phyloP scores from a whole-genome alignment of 1,140 invertebrate genomes.

The Drosophila nikananu region DNA sequence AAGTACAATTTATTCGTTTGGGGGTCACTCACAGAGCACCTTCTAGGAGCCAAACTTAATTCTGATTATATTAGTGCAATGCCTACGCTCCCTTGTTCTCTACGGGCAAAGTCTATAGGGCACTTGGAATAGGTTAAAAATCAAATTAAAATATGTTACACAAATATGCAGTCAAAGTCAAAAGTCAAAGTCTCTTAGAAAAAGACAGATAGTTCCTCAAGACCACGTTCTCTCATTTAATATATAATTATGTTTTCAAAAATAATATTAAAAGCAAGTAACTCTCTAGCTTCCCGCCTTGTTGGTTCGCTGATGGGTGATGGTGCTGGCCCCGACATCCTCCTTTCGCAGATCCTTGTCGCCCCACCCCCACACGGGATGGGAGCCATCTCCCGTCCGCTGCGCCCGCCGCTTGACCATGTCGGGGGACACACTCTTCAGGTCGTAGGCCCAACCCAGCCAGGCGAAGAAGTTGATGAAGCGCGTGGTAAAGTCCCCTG shows the following conservation, averaged over 20 bases:
- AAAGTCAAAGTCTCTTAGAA: no score
- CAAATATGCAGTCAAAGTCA: no score
- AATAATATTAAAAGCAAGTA: background rate
- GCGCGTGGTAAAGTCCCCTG: slow-evolving; percentile 91
- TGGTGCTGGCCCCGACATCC: slow-evolving; percentile 89
- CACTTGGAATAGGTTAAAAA: background rate
- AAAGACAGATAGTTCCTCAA: background rate
- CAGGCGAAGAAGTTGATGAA: slow-evolving; percentile 94
- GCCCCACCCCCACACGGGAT: slow-evolving; percentile 93
- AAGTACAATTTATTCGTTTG: background rate
- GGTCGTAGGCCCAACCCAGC: slow-evolving; percentile 95
- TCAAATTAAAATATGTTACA: background rate
- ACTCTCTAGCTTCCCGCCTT: background rate
- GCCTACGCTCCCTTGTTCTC: background rate
- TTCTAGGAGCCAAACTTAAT: background rate
- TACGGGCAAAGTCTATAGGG: background rate
- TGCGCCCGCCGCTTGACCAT: slow-evolving; percentile 89
- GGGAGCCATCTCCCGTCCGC: slow-evolving; percentile 92
- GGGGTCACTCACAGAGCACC: background rate
- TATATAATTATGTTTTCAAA: background rate
- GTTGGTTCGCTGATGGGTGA: slow-evolving; percentile 86
- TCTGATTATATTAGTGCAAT: background rate
- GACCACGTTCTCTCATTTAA: background rate
- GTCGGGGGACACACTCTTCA: slow-evolving; percentile 91
- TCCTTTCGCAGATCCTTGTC: slow-evolving; percentile 90